Conservation (phyloP, 2,888 invertebrate genomes). For the Spisula solida region DNA sequence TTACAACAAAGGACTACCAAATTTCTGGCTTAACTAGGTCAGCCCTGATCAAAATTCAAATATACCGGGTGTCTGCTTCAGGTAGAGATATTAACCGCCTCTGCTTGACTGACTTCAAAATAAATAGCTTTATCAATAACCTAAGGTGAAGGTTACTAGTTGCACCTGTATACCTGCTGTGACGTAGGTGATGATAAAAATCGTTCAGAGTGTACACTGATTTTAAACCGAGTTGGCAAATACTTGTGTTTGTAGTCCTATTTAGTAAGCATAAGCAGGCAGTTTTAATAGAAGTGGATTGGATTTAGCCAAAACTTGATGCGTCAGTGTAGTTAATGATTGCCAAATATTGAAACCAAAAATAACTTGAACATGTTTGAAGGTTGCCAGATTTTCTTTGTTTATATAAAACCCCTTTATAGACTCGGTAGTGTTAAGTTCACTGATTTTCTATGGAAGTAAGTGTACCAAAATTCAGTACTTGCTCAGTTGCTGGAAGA, state of each 20-base stretch:
- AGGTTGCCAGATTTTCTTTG: not conserved
- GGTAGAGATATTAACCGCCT: not conserved
- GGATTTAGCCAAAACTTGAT: not conserved
- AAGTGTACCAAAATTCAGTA: not conserved
- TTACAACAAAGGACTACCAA: not conserved
- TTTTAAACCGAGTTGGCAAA: slow-evolving; percentile 17
- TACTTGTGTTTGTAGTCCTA: not conserved
- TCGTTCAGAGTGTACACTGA: not conserved
- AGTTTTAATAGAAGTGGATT: not conserved
- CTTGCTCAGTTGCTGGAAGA: not conserved
- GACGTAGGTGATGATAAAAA: slow-evolving; percentile 19
- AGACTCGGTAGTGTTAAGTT: not conserved
- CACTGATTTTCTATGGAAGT: not conserved
- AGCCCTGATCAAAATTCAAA: slow-evolving; percentile 7
- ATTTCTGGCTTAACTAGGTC: slow-evolving; percentile 5
- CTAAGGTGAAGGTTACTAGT: slow-evolving; percentile 21
- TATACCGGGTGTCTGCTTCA: not conserved
- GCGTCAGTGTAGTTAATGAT: not conserved
- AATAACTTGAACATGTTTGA: not conserved
- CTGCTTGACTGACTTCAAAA: slow-evolving; percentile 42
- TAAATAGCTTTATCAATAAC: slow-evolving; percentile 29
- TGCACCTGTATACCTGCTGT: slow-evolving; percentile 29
- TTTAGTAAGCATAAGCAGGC: not conserved
- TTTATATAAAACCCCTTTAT: not conserved
- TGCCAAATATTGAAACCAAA: slow-evolving; percentile 20